A percentile compares a stretch with the other conserved stretches of the same genome.
phyloP scores from a whole-genome alignment of 2,113 vertebrate species.

The Myotis lucifugus region DNA sequence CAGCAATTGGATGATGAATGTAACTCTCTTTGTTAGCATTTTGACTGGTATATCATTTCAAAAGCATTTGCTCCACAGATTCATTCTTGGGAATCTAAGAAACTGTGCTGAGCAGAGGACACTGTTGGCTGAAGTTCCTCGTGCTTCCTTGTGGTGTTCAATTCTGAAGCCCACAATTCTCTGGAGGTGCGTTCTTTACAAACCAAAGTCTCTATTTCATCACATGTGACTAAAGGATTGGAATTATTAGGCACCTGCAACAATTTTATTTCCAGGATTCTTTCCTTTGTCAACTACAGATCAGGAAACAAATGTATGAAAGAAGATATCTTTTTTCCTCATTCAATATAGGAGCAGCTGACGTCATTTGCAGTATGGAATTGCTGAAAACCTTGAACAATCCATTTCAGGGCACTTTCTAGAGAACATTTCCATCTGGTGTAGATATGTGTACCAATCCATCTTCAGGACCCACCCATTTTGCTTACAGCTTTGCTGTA shows the following conservation, averaged over 20 bases:
- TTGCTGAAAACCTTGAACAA: constrained; percentile 68
- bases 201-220: constrained; percentile 62
- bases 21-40: constrained; percentile 43
- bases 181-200: constrained; percentile 63
- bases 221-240: constrained; percentile 31
- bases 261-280: constrained; percentile 64
- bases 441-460: neutral
- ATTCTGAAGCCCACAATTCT: constrained; percentile 30
- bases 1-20: constrained; percentile 51
- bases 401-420: constrained; percentile 50
- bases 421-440: constrained; percentile 22
- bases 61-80: constrained; percentile 43
- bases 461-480: neutral
- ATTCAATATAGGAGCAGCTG: constrained; percentile 62
- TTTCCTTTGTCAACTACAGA: constrained; percentile 65
- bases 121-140: neutral
- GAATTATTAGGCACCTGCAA: constrained; percentile 67
- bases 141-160: neutral
- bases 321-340: constrained; percentile 56
- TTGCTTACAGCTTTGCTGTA: neutral
- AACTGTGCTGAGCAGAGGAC: constrained; percentile 41
- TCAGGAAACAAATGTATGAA: constrained; percentile 69
- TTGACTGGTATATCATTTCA: constrained; percentile 54
- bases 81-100: constrained; percentile 43
- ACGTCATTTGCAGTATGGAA: constrained; percentile 49